Evolutionary conservation across 2,888 invertebrate species (phyloP).

Genomic region (Mycalesis mineus): DNA sequence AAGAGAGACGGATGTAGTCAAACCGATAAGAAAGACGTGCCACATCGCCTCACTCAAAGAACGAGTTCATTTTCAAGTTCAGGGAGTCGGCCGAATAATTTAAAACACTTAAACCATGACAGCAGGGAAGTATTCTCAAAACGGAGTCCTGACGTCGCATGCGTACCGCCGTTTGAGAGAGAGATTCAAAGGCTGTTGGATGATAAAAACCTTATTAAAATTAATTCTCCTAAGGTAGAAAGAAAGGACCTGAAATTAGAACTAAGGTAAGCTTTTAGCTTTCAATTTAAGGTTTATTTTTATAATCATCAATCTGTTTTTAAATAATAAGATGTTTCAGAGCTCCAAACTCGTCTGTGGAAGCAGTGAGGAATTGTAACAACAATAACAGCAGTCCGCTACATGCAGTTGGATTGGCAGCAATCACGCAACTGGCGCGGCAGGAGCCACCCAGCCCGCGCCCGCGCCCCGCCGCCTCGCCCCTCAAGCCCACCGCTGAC

Average conservation of each 20-base stretch:
- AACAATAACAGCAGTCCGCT: constrained; percentile 80
- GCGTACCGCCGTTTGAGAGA: constrained; percentile 84
- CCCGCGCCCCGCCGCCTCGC: constrained; percentile 59
- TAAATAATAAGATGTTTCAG: constrained; percentile 31
- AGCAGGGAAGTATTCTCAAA: constrained; percentile 67
- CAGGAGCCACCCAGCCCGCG: constrained; percentile 72
- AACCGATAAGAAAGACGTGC: constrained; percentile 81
- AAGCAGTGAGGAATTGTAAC: constrained; percentile 74
- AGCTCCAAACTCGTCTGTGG: constrained; percentile 55
- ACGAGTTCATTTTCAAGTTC: constrained; percentile 76
- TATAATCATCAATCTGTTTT: background rate
- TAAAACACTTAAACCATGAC: constrained; percentile 75
- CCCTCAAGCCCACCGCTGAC: constrained; percentile 40
- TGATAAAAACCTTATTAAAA: constrained; percentile 82
- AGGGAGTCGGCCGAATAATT: constrained; percentile 70
- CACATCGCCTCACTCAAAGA: constrained; percentile 54
- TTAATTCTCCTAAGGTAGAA: constrained; percentile 79
- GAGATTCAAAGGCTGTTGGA: constrained; percentile 88
- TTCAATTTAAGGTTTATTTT: background rate
- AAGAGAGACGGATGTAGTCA: constrained; percentile 82
- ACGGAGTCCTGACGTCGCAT: constrained; percentile 72
- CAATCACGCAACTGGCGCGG: constrained; percentile 85
- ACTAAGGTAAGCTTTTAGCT: constrained; percentile 49
- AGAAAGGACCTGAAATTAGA: constrained; percentile 80
- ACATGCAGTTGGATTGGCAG: constrained; percentile 87